These are phyloP conservation scores for Drosophila repletoides DNA, from an alignment of 1,140 invertebrate species.

Conservation along the genomic window DNA sequence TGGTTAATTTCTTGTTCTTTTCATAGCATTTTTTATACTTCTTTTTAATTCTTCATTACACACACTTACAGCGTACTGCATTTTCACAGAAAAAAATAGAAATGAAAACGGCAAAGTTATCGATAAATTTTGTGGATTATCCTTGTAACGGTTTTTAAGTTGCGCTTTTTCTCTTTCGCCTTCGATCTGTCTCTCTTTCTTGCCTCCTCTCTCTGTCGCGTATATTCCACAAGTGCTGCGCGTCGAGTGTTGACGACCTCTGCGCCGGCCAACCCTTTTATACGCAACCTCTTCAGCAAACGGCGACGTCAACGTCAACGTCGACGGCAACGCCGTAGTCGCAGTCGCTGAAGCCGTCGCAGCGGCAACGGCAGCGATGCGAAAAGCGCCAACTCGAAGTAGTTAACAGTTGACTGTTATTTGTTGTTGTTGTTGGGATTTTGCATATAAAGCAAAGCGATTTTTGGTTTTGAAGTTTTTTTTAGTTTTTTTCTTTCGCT, in stretches of 20 bases:
- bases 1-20: not conserved
- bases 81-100: constrained; percentile 35
- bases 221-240: constrained; percentile 45
- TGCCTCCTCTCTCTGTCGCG: not conserved
- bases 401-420: constrained; percentile 28
- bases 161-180: not conserved
- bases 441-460: constrained; percentile 46
- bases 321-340: constrained; percentile 4
- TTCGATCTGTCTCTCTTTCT: not conserved
- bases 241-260: constrained; percentile 69
- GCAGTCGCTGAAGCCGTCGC: constrained; percentile 4
- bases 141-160: constrained; percentile 9
- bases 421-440: constrained; percentile 25
- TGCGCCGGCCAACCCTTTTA: constrained; percentile 68
- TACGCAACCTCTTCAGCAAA: constrained; percentile 55
- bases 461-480: constrained; percentile 43
- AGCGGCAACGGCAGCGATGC: constrained; percentile 40
- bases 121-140: constrained; percentile 14
- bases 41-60: constrained; percentile 1
- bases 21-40: not conserved
- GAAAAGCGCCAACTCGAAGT: constrained; percentile 52
- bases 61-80: constrained; percentile 45
- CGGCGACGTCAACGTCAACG: constrained; percentile 26
- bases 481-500: constrained; percentile 9
- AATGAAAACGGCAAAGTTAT: not conserved